Percentiles rank a stretch among this genome's conserved stretches.
Evolutionary conservation across 2,888 invertebrate species (phyloP).

Genomic region (Xanthorhoe designata): DNA sequence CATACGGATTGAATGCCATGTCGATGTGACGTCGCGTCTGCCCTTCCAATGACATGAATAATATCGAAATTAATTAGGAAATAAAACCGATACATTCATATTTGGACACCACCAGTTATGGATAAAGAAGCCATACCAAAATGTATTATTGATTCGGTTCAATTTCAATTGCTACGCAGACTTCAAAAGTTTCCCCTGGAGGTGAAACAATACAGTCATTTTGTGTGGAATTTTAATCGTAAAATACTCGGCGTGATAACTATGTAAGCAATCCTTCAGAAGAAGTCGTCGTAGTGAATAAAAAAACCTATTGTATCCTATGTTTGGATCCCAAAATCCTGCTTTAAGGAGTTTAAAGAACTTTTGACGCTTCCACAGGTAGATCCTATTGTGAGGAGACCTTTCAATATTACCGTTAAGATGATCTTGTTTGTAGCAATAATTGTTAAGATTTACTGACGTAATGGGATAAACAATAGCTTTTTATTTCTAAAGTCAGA

Average conservation of each 20-base stretch:
- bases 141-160: conserved; percentile 4
- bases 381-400: conserved; percentile 59
- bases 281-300: conserved; percentile 21
- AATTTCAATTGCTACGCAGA: conserved; percentile 2
- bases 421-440: conserved; percentile 71
- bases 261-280: conserved; percentile 24
- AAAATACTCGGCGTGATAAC: conserved; percentile 4
- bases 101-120: conserved; percentile 28
- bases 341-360: conserved; percentile 36
- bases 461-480: conserved; percentile 79
- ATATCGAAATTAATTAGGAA: conserved; percentile 46
- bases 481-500: conserved; percentile 46
- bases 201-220: neutral
- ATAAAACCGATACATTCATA: conserved; percentile 29
- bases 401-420: conserved; percentile 72
- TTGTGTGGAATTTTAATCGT: neutral
- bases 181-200: neutral
- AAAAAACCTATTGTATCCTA: conserved; percentile 38
- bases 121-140: conserved; percentile 25
- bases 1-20: conserved; percentile 74
- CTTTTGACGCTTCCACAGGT: conserved; percentile 56
- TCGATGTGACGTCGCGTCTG: conserved; percentile 74
- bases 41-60: conserved; percentile 71
- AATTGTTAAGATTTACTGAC: conserved; percentile 70
- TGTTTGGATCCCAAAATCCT: conserved; percentile 42